A percentile compares a stretch with the other conserved stretches of the same genome.
phyloP scores from a whole-genome alignment of 2,113 vertebrate species.

The Podarcis muralis region DNA sequence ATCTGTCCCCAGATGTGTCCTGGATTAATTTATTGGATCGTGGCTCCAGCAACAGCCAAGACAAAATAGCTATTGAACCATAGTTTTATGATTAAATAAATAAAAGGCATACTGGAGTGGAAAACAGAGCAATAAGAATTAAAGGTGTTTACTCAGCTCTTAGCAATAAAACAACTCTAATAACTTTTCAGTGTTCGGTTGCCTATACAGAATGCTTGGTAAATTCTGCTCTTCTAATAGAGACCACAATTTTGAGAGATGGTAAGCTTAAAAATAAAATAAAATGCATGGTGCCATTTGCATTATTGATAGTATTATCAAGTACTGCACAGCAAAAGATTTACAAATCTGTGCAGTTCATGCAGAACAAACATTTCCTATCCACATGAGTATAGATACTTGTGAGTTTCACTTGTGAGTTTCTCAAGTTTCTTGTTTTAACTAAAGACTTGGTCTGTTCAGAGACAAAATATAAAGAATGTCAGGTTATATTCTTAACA shows the following conservation, averaged over 20 bases:
- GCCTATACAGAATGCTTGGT: not conserved
- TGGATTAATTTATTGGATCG: slow-evolving; percentile 20
- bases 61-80: not conserved
- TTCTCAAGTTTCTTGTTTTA: too few relatives aligned
- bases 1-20: not conserved
- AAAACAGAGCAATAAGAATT: slow-evolving; percentile 1
- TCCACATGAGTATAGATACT: too few relatives aligned
- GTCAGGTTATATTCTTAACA: too few relatives aligned
- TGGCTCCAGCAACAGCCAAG: not conserved
- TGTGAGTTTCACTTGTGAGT: too few relatives aligned
- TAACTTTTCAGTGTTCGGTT: not conserved
- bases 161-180: slow-evolving; percentile 4
- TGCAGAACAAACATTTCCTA: not conserved
- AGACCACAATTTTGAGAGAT: not conserved
- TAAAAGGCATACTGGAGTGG: not conserved
- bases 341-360: not conserved
- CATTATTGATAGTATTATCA: not conserved
- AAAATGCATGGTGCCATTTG: not conserved
- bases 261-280: not conserved
- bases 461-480: too few relatives aligned
- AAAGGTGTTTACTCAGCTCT: slow-evolving; percentile 8
- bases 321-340: not conserved
- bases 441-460: too few relatives aligned
- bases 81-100: slow-evolving; percentile 30
- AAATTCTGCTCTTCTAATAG: not conserved